Conservation (phyloP, 1,140 invertebrate species). For the Meloidogyne hapla region DNA sequence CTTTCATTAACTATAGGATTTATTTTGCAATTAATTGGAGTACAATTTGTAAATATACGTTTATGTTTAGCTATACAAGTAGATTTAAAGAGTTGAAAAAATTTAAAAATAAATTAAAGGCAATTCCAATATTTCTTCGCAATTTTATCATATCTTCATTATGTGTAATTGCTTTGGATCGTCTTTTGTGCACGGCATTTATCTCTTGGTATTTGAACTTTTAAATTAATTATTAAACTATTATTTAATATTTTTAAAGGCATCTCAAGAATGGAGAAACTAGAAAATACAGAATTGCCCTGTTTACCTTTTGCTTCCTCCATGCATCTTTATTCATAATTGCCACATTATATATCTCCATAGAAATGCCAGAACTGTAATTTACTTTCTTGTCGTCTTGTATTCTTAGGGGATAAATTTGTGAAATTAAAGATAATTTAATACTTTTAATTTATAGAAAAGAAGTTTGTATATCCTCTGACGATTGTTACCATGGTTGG, state of each 20-base stretch:
- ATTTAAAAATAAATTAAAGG: background rate
- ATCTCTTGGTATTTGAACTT: background rate
- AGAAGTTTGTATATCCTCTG: background rate
- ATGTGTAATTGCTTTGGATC: conserved; percentile 2
- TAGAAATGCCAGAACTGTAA: background rate
- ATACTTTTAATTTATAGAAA: background rate
- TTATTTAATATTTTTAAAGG: background rate
- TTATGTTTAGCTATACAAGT: background rate
- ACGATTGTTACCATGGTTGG: background rate
- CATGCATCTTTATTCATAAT: background rate
- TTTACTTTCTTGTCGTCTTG: no score
- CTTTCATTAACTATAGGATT: background rate
- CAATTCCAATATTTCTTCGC: background rate
- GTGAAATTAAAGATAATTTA: background rate
- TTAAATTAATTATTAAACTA: background rate
- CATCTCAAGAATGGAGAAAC: background rate
- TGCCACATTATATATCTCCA: background rate
- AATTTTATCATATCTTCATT: background rate
- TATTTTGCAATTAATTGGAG: conserved; percentile 3
- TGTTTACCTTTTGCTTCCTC: background rate
- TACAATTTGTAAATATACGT: background rate
- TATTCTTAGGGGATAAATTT: no score
- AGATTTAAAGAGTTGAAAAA: no score
- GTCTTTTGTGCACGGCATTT: background rate
- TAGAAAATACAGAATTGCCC: background rate